phyloP scores from a whole-genome alignment of 2,797 vertebrate species.

The Yasuhikotakia modesta region DNA sequence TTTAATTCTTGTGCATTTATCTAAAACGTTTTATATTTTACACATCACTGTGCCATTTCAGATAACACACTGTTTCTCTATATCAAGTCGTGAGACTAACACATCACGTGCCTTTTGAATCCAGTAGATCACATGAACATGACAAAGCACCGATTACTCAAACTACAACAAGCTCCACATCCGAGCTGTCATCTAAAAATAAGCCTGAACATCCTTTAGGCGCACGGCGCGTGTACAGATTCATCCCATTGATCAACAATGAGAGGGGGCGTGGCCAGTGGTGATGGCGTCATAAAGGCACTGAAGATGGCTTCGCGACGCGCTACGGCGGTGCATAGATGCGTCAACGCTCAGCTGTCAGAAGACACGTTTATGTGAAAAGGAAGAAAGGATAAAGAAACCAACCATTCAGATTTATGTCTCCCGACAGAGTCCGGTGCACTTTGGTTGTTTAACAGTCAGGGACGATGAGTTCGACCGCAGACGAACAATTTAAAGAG shows the following conservation, averaged over 20 bases:
- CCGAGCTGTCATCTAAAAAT: conserved; percentile 66
- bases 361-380: conserved; percentile 53
- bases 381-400: conserved; percentile 52
- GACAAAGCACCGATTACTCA: conserved; percentile 16
- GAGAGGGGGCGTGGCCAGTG: conserved; percentile 43
- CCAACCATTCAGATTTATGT: conserved; percentile 15
- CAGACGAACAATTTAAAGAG: conserved; percentile 86
- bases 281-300: conserved; percentile 65
- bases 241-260: conserved; percentile 63
- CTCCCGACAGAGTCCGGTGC: conserved; percentile 24
- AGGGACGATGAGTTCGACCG: conserved; percentile 74
- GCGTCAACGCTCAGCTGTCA: conserved; percentile 74
- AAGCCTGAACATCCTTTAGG: too few relatives aligned
- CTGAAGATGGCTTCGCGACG: conserved; percentile 72
- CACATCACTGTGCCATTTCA: conserved; percentile 11
- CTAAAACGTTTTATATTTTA: not conserved
- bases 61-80: not conserved
- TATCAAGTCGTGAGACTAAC: not conserved
- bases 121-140: not conserved
- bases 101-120: conserved; percentile 3
- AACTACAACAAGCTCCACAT: conserved; percentile 16
- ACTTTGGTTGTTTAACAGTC: conserved; percentile 19
- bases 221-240: conserved; percentile 53
- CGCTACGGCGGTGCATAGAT: conserved; percentile 63
- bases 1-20: not conserved